These are phyloP conservation scores for Peromyscus aztecus DNA, from an alignment of 2,797 vertebrate genomes.

Conservation along the genomic window DNA sequence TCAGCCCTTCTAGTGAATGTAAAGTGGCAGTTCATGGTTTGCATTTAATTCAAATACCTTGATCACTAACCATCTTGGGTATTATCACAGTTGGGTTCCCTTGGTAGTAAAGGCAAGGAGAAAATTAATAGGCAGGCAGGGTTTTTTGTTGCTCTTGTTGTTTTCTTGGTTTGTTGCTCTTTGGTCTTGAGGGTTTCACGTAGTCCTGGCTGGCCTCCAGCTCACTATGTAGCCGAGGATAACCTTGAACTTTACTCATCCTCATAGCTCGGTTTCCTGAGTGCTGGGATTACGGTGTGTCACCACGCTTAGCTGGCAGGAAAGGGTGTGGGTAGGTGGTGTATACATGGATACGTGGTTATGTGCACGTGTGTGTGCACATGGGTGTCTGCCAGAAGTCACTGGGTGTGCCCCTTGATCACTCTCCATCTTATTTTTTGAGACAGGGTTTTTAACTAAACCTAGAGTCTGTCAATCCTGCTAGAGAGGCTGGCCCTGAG, in stretches of 20 bases:
- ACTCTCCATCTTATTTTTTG: neutral
- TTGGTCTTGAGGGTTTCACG: neutral
- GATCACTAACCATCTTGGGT: constrained; percentile 9
- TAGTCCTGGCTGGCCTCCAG: neutral
- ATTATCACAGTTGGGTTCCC: neutral
- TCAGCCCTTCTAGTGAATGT: neutral
- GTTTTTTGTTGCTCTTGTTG: neutral
- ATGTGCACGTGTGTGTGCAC: neutral
- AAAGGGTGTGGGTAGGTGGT: neutral
- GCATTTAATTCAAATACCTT: neutral
- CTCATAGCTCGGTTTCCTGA: neutral
- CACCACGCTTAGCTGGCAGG: neutral
- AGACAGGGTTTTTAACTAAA: neutral
- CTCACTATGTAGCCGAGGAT: neutral
- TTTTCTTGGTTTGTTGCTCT: neutral
- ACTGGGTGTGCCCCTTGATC: neutral
- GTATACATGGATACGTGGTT: neutral
- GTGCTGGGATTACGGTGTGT: neutral
- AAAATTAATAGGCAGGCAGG: neutral
- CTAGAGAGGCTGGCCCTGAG: neutral
- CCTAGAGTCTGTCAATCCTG: neutral
- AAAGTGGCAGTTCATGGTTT: neutral
- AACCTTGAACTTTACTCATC: neutral
- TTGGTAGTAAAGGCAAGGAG: neutral
- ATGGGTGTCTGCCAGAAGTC: neutral